Evolutionary conservation across 1,140 invertebrate species (phyloP), one percentile per base, ranked within the genome.

Genomic region (Odontomachus brunneus): DNA sequence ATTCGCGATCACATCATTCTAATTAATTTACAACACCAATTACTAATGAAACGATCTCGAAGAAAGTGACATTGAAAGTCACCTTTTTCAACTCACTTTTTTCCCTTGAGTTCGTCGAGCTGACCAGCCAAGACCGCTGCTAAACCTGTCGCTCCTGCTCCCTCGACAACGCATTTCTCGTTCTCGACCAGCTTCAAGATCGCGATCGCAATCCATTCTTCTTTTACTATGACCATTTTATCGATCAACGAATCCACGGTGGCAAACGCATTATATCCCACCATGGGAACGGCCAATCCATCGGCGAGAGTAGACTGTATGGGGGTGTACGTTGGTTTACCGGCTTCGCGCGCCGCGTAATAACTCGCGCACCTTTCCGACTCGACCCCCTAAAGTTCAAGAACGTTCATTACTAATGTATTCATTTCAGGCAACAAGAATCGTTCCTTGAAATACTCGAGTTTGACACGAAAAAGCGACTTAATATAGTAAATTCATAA

Each of bases 91-190:
- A n/a, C 38, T 5, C 91, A 98, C 98, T 96, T 97, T 95, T 99
- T 98, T 17, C 97, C 97, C 89, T 95, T 95, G 0, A 99, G 94
- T 87, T 99, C 98, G 33, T 97, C 96, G 24, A 99, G 92, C 63
- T 97, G 95, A 11, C 97, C 97, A 1, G 97, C 96, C 73, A 99
- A 94, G 89, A 99, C 96, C 5, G 98, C 98, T 0, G 98, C 98
- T 3, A 99, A 93, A 1, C 97, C 97, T 15, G 96, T 96, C 0
- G 98, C 98, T 0, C 98, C 98, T 1, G 97, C 98, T 0, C 97
- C 98, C 93, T 99, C 98, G 1, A 99, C 98, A 2, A 99, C 98
- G 85, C 97, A 97, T 92, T 99, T 99, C 92, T 99, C 98, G 76
- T 97, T 95, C 93, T 99, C 98, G 3, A 98, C 95, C 60, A 99